These are phyloP conservation scores for Parasteatoda lunata DNA, from an alignment of 2,888 invertebrate species.

Conservation along the genomic window DNA sequence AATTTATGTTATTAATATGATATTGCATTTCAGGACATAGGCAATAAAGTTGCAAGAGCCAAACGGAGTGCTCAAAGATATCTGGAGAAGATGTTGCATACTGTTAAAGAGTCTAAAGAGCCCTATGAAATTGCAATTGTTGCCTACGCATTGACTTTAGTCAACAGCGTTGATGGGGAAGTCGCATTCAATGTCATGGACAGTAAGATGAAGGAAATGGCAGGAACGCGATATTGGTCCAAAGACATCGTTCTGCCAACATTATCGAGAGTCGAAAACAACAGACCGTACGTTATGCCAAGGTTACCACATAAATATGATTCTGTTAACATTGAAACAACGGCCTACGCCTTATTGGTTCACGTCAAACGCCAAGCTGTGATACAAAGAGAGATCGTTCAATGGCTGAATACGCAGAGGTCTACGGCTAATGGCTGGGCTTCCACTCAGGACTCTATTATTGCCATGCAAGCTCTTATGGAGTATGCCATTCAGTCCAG, in stretches of 20 bases:
- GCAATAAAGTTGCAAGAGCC: conserved; percentile 84
- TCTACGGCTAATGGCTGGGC: conserved; percentile 91
- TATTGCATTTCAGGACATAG: conserved; percentile 75
- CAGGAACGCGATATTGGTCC: conserved; percentile 89
- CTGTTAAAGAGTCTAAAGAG: conserved; percentile 82
- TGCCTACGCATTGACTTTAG: conserved; percentile 88
- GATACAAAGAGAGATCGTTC: conserved; percentile 88
- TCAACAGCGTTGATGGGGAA: conserved; percentile 88
- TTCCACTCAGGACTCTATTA: conserved; percentile 89
- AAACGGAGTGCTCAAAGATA: conserved; percentile 84
- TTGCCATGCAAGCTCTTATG: conserved; percentile 90
- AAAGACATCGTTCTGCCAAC: conserved; percentile 82
- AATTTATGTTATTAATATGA: too few relatives aligned
- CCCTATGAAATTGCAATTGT: conserved; percentile 91
- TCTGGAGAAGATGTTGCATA: conserved; percentile 87
- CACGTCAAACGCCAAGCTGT: conserved; percentile 89
- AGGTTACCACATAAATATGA: conserved; percentile 91
- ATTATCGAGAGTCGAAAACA: conserved; percentile 80
- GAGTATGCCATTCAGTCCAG: conserved; percentile 83
- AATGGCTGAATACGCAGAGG: conserved; percentile 91
- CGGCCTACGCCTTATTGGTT: conserved; percentile 91
- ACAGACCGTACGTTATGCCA: conserved; percentile 91
- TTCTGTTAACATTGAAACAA: conserved; percentile 92
- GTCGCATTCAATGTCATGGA: conserved; percentile 85
- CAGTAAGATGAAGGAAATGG: conserved; percentile 80